Evolutionary conservation across 2,113 vertebrate genomes (phyloP).

Genomic region (Callopanchax toddi): DNA sequence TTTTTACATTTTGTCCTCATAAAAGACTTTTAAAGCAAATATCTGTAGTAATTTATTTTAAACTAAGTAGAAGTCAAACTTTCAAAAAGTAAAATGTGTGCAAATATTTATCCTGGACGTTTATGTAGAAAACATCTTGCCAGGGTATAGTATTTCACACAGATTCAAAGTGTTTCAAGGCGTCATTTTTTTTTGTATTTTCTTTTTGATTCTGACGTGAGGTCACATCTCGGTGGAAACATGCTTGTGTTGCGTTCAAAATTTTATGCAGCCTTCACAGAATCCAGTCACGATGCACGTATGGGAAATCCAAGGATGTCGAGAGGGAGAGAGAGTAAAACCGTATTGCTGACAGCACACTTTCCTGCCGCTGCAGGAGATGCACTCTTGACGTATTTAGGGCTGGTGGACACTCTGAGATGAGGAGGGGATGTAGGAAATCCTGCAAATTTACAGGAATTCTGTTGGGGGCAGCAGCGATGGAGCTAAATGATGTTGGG

Average conservation of each 20-base stretch:
- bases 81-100: too few relatives aligned
- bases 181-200: slow-evolving; percentile 21
- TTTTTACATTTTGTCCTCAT: too few relatives aligned
- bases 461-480: slow-evolving; percentile 5
- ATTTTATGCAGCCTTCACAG: slow-evolving; percentile 59
- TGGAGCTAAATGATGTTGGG: slow-evolving; percentile 20
- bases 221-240: slow-evolving; percentile 52
- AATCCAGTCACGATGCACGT: slow-evolving; percentile 53
- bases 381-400: slow-evolving; percentile 45
- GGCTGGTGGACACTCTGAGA: too few relatives aligned
- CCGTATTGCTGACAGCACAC: slow-evolving; percentile 53
- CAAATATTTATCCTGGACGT: slow-evolving; percentile 10
- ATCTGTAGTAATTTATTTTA: neutral
- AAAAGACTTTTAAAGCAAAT: too few relatives aligned
- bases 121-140: neutral
- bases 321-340: slow-evolving; percentile 33
- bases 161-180: slow-evolving; percentile 13
- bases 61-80: too few relatives aligned
- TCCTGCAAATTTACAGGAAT: slow-evolving; percentile 5
- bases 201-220: slow-evolving; percentile 39
- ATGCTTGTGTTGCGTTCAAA: slow-evolving; percentile 44
- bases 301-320: slow-evolving; percentile 43
- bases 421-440: slow-evolving; percentile 23
- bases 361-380: slow-evolving; percentile 36
- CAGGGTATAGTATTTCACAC: slow-evolving; percentile 2